Conservation (phyloP, 2,113 vertebrate genomes). For the Siphamia tubifer region DNA sequence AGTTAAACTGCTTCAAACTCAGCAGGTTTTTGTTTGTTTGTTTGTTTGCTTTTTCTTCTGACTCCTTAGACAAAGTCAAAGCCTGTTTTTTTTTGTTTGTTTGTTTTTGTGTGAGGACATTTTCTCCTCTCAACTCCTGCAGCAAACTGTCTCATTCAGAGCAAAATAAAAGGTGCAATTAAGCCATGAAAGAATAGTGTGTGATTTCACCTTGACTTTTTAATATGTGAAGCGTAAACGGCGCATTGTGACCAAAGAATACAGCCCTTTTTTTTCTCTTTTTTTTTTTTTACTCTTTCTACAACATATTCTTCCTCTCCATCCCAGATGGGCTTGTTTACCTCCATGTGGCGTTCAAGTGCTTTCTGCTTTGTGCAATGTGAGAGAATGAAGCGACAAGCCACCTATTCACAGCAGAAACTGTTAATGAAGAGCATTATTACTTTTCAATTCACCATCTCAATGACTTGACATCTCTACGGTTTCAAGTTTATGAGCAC, state of each 20-base stretch:
- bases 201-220: slow-evolving; percentile 36
- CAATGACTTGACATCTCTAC: not conserved
- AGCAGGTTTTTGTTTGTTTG: no score
- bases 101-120: no score
- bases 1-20: no score
- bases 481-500: not conserved
- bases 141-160: not conserved
- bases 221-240: not conserved
- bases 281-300: slow-evolving; percentile 11
- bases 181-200: slow-evolving; percentile 5
- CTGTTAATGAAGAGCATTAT: not conserved
- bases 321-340: not conserved
- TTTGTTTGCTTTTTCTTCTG: no score
- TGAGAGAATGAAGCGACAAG: slow-evolving; percentile 11
- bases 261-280: not conserved
- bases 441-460: not conserved
- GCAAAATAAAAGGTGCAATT: slow-evolving; percentile 20
- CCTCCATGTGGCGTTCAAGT: not conserved
- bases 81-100: no score
- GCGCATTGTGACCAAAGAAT: slow-evolving; percentile 23
- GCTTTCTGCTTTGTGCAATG: not conserved
- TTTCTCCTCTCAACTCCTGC: not conserved
- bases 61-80: no score
- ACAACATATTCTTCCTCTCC: not conserved
- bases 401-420: not conserved